A percentile compares a stretch with the other conserved stretches of the same genome.
These are phyloP conservation scores for Mongoloraphidia duomilia DNA, from an alignment of 2,888 invertebrate species.

Conservation along the genomic window DNA sequence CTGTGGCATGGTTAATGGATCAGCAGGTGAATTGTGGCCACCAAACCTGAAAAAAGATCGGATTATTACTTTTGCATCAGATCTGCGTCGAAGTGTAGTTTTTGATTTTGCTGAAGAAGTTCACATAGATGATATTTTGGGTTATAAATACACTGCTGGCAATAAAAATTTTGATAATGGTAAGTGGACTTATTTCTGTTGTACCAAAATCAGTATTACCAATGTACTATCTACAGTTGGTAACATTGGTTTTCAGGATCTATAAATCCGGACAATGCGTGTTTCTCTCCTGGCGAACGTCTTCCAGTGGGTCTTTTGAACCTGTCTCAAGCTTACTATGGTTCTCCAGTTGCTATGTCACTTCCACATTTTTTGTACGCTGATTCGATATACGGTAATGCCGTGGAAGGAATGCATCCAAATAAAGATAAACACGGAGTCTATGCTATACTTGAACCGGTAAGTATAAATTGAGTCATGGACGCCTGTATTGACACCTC, in stretches of 20 bases:
- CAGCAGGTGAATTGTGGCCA: conserved; percentile 68
- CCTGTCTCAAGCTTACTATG: conserved; percentile 57
- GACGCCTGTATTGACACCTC: too few relatives aligned
- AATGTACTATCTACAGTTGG: background rate
- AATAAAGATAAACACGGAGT: conserved; percentile 54
- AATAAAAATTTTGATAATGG: conserved; percentile 52
- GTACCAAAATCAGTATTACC: background rate
- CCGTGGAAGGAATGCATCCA: conserved; percentile 53
- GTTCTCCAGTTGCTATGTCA: conserved; percentile 67
- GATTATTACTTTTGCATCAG: conserved; percentile 51
- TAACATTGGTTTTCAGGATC: conserved; percentile 31
- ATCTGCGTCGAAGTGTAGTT: conserved; percentile 55
- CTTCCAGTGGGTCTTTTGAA: conserved; percentile 59
- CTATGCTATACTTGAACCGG: conserved; percentile 59
- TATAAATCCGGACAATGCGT: conserved; percentile 41
- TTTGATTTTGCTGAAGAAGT: conserved; percentile 46
- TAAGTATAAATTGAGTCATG: too few relatives aligned
- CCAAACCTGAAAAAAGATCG: conserved; percentile 43
- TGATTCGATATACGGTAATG: conserved; percentile 45
- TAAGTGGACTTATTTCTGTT: conserved; percentile 17
- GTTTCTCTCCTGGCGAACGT: conserved; percentile 60
- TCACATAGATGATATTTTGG: conserved; percentile 40
- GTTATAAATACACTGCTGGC: conserved; percentile 49
- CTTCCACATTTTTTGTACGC: conserved; percentile 69
- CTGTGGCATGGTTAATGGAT: conserved; percentile 52